Percentiles rank a stretch among this genome's conserved stretches.
These are phyloP conservation scores for Brachyhypopomus occidentalis DNA, from an alignment of 2,113 vertebrate species.

Conservation along the genomic window DNA sequence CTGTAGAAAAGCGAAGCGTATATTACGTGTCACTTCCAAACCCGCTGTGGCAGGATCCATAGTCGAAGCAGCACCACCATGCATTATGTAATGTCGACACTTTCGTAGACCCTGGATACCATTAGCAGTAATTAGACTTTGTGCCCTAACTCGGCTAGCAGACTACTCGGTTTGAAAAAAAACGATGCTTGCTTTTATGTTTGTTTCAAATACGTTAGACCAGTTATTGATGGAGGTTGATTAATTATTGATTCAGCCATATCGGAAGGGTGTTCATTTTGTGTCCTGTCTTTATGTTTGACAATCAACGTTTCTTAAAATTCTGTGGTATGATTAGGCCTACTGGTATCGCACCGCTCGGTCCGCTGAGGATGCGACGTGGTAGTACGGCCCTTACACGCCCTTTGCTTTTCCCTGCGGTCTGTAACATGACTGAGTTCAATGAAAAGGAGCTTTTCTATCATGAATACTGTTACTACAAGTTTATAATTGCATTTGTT, in stretches of 20 bases:
- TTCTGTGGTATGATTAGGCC: background rate
- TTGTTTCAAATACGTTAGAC: too few species aligned
- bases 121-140: background rate
- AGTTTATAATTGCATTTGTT: background rate
- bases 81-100: slow-evolving; percentile 5
- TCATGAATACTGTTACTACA: background rate
- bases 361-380: slow-evolving; percentile 24
- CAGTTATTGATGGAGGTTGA: too few species aligned
- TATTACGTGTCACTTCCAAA: too few species aligned
- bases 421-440: background rate
- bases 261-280: too few species aligned
- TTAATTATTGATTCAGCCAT: too few species aligned
- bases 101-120: background rate
- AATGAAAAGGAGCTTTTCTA: background rate
- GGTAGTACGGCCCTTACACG: slow-evolving; percentile 15
- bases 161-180: background rate
- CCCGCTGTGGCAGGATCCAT: background rate
- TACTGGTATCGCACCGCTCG: too few species aligned
- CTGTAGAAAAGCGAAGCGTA: too few species aligned
- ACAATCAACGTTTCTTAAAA: background rate
- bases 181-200: too few species aligned
- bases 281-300: too few species aligned
- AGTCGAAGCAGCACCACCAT: background rate
- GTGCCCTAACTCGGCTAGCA: background rate
- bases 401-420: slow-evolving; percentile 15